These are phyloP conservation scores for Barnardius zonarius DNA, from an alignment of 2,113 vertebrate species.

Conservation along the genomic window DNA sequence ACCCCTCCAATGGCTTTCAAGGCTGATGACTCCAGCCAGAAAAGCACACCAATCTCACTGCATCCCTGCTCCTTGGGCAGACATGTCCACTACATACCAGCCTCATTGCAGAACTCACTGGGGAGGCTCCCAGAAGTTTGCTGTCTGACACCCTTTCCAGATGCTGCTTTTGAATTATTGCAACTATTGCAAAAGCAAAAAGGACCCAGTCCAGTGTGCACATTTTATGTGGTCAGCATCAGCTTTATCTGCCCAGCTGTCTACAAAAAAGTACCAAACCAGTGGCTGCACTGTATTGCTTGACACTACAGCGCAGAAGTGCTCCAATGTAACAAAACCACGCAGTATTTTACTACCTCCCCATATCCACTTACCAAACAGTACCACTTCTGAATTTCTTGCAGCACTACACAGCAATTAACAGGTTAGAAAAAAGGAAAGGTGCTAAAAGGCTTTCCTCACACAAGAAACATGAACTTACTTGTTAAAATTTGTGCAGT, in stretches of 20 bases:
- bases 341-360: not conserved
- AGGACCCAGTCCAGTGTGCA: accelerated
- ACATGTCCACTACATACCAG: not conserved
- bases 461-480: not conserved
- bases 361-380: not conserved
- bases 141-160: not conserved
- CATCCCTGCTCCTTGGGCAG: not conserved
- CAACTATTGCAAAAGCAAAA: not conserved
- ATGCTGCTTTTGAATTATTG: not conserved
- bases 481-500: not conserved
- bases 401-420: not conserved
- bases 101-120: accelerated
- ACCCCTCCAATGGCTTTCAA: not conserved
- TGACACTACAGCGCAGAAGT: not conserved
- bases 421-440: not conserved
- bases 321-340: not conserved
- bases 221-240: not conserved
- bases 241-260: not conserved
- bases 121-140: not conserved
- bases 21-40: not conserved
- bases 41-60: not conserved
- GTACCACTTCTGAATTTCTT: not conserved
- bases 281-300: not conserved
- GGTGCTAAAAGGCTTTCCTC: not conserved
- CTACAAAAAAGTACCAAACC: not conserved